Base-by-base conservation (phyloP, 1,140 invertebrate genomes). In the Ephestia elutella region DNA sequence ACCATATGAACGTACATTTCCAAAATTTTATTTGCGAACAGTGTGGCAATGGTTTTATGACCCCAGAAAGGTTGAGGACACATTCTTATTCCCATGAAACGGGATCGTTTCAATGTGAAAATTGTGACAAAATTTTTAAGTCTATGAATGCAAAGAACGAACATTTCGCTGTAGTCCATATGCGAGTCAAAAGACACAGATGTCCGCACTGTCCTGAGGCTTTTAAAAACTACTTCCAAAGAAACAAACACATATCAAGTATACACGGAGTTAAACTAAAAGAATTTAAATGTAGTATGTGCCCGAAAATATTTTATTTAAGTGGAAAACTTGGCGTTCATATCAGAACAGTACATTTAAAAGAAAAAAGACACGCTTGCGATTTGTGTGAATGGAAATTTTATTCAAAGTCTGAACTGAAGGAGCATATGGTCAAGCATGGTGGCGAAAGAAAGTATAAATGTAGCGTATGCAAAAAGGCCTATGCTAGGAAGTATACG, bases 1-100 rank as follows among this genome's bases (percentile, higher is more conserved):
- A 83, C 5, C 89, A 90, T 21, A 85, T 89, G 82, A 84, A 86
- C 50, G 69, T 88, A 5, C 89, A 90, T 53, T 86, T 82, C 28
- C 80, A 83, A 50, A 83, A 80, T 44, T 95, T 94, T 71, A 92
- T 94, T 60, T 97, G 96, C 71, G 94, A 95, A 60, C 91, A 94
- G 17, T 97, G 96, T 70, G 90, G 90, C 0, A 94, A 95, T 60
- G 92, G 92, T 0, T 96, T 91, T 74, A 75, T 86, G 7, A 83
- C 86, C 0, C 80, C 81, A 5, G 77, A 77, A 48, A 66, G 86
- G 25, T 59, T 88, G 15, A 70, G 83, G 20, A 80, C 75, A 0
- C 90, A 91, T 49, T 68, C 74, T 0, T 83, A 80, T 32, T 81
- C 85, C 0, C 90, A 91, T 38, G 79, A 82, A 56, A 87, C 73